Percentiles rank a stretch among this genome's conserved stretches.
phyloP scores from a whole-genome alignment of 2,113 vertebrate genomes.

The Cariama cristata region DNA sequence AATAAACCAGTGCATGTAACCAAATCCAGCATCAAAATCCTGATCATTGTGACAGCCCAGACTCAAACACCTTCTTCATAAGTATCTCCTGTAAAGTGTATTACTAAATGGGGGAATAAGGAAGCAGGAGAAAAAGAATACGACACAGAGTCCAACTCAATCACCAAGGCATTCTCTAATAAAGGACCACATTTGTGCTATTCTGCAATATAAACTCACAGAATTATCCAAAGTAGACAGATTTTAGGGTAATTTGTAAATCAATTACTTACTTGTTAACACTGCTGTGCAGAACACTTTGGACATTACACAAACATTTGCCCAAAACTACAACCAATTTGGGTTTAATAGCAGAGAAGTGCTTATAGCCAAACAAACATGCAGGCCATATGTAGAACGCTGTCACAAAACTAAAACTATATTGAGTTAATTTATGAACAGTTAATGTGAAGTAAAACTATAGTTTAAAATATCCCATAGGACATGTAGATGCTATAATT shows the following conservation, averaged over 20 bases:
- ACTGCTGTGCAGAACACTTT: not conserved
- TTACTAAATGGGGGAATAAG: not conserved
- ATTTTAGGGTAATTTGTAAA: slow-evolving; percentile 23
- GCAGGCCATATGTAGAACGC: not conserved
- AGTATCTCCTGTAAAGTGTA: not conserved
- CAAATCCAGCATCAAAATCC: not conserved
- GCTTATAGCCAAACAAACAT: not conserved
- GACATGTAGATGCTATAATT: not conserved
- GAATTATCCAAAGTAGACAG: not conserved
- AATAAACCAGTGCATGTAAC: not conserved
- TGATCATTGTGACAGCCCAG: not conserved
- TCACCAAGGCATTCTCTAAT: not conserved
- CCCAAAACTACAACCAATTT: not conserved
- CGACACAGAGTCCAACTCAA: not conserved
- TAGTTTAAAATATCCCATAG: not conserved
- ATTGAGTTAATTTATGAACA: not conserved
- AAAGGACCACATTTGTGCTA: not conserved
- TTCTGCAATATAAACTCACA: not conserved
- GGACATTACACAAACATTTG: not conserved
- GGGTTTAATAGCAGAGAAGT: not conserved
- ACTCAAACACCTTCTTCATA: not conserved
- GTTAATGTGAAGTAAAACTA: not conserved
- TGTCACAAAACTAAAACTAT: not conserved
- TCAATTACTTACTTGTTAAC: slow-evolving; percentile 19
- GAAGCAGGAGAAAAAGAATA: not conserved